phyloP scores from a whole-genome alignment of 2,888 invertebrate genomes.

The Cheilosia soror region DNA sequence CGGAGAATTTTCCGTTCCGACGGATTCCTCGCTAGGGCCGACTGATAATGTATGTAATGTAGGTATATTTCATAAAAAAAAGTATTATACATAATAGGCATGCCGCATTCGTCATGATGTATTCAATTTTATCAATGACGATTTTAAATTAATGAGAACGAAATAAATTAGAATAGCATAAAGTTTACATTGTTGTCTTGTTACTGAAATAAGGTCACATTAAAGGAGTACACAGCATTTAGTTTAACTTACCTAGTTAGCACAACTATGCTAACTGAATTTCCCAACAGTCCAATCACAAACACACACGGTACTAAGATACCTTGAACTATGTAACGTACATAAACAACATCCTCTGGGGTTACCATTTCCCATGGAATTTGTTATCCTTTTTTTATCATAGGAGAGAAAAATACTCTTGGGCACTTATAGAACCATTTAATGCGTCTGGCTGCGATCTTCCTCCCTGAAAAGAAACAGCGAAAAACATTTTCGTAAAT shows the following conservation, averaged over 20 bases:
- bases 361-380: constrained; percentile 79
- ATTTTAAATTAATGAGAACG: no score
- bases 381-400: constrained; percentile 40
- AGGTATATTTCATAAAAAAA: no score
- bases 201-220: background rate
- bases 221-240: background rate
- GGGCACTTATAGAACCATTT: constrained; percentile 8
- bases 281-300: constrained; percentile 88
- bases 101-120: no score
- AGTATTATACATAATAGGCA: no score
- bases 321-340: constrained; percentile 85
- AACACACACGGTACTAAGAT: constrained; percentile 87
- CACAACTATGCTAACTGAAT: constrained; percentile 86
- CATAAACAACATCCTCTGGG: constrained; percentile 81
- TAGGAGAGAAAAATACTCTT: constrained; percentile 32
- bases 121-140: no score
- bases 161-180: no score
- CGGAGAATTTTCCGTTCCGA: no score
- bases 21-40: no score
- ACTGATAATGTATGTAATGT: no score
- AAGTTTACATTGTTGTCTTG: background rate
- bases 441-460: background rate
- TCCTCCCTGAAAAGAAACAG: constrained; percentile 22
- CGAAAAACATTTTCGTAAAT: background rate
- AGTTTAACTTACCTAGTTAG: constrained; percentile 84